These are phyloP conservation scores for Dendropsophus ebraccatus DNA, from an alignment of 2,113 vertebrate genomes.

Conservation along the genomic window DNA sequence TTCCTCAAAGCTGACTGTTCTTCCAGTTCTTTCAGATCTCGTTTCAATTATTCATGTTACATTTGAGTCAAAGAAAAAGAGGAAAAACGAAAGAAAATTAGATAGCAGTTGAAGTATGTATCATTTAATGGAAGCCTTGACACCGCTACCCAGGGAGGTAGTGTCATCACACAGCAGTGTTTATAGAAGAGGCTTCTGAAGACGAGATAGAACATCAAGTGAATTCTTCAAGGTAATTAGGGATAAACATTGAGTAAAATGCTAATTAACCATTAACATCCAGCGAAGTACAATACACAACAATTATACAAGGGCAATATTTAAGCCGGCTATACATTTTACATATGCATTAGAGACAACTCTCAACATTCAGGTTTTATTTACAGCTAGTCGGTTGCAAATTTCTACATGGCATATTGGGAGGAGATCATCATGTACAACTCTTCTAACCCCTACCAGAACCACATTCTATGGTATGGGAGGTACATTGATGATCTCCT, in stretches of 20 bases:
- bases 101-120: slow-evolving; percentile 34
- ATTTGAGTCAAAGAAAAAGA: slow-evolving; percentile 46
- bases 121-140: slow-evolving; percentile 37
- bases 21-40: slow-evolving; percentile 39
- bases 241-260: neutral
- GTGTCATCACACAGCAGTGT: slow-evolving; percentile 15
- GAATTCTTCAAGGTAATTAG: slow-evolving; percentile 20
- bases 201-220: neutral
- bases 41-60: slow-evolving; percentile 58
- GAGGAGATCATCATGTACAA: too few species aligned
- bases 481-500: too few species aligned
- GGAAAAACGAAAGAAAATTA: slow-evolving; percentile 24
- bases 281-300: slow-evolving; percentile 1
- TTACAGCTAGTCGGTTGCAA: too few species aligned
- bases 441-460: too few species aligned
- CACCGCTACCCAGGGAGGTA: slow-evolving; percentile 12
- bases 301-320: neutral
- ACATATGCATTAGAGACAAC: too few species aligned
- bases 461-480: too few species aligned
- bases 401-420: too few species aligned
- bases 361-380: too few species aligned
- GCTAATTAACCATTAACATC: neutral
- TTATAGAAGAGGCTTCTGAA: neutral
- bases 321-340: too few species aligned
- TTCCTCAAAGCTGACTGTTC: slow-evolving; percentile 53